Evolutionary conservation across 2,888 invertebrate species (phyloP).

Genomic region (Drosophila paranaensis): DNA sequence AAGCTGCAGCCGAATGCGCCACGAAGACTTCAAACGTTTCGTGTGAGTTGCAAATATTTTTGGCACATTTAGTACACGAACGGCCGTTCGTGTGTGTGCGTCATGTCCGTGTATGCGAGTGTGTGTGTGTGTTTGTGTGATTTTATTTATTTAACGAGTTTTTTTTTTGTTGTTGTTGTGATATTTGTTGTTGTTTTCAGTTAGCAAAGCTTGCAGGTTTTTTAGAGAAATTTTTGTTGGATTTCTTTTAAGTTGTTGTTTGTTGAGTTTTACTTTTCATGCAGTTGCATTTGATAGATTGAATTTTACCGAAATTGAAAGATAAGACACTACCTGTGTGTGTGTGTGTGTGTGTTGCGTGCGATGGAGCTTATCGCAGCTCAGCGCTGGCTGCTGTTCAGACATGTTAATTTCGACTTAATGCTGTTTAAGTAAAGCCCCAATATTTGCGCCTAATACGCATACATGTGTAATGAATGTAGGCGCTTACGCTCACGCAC

Average conservation of each 20-base stretch:
- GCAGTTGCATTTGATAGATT: conserved; percentile 63
- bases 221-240: background rate
- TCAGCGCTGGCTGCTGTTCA: conserved; percentile 49
- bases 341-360: conserved; percentile 4
- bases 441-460: conserved; percentile 81
- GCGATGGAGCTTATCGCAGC: conserved; percentile 23
- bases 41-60: conserved; percentile 39
- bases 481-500: conserved; percentile 62
- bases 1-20: conserved; percentile 14
- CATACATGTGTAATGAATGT: conserved; percentile 78
- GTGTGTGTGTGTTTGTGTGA: conserved; percentile 11
- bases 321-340: conserved; percentile 26
- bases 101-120: conserved; percentile 15
- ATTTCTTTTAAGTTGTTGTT: conserved; percentile 43
- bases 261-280: conserved; percentile 45
- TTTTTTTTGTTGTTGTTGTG: conserved; percentile 20
- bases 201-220: conserved; percentile 28
- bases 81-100: conserved; percentile 34
- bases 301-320: conserved; percentile 57
- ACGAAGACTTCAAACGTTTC: conserved; percentile 16
- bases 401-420: conserved; percentile 80
- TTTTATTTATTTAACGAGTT: conserved; percentile 75
- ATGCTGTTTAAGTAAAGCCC: conserved; percentile 79
- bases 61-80: conserved; percentile 70
- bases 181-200: conserved; percentile 24